A percentile compares a stretch with the other conserved stretches of the same genome.
These are phyloP conservation scores for Sinosuthora webbiana DNA, from an alignment of 2,113 vertebrate genomes.

Conservation along the genomic window DNA sequence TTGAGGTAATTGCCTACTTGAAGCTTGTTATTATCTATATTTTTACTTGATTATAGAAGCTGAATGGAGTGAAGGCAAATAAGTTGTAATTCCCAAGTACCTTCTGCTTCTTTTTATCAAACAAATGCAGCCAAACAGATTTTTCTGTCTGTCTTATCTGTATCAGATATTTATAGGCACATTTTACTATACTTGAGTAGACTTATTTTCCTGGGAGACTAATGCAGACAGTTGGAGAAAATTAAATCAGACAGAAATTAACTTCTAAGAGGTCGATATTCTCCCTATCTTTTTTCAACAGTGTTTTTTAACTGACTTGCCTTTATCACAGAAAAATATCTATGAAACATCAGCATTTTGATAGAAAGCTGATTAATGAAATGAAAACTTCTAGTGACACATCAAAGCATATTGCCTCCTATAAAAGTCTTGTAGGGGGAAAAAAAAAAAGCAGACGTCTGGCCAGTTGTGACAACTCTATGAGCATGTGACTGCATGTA, in stretches of 20 bases:
- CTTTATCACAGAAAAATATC: not conserved
- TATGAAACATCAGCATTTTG: not conserved
- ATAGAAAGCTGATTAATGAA: not conserved
- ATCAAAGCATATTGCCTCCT: not conserved
- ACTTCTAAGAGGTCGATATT: not conserved
- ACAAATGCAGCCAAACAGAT: not conserved
- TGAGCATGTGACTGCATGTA: not conserved
- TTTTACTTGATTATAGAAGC: not conserved
- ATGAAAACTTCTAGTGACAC: not conserved
- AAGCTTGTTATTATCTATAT: not conserved
- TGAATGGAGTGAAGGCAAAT: not conserved
- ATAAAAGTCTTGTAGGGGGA: not conserved
- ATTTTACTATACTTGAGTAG: not conserved
- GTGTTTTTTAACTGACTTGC: not conserved
- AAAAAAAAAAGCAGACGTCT: not conserved
- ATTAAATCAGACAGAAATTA: not conserved
- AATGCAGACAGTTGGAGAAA: not conserved
- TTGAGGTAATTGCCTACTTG: not conserved
- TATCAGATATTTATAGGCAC: not conserved
- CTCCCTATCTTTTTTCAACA: not conserved
- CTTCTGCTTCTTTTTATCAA: not conserved
- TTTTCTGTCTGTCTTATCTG: not conserved
- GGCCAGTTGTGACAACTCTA: not conserved
- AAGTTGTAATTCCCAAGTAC: not conserved
- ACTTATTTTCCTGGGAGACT: not conserved